A percentile compares a stretch with the other conserved stretches of the same genome.
These are phyloP conservation scores for Heliconius cydno DNA, from an alignment of 2,888 invertebrate genomes.

Conservation along the genomic window DNA sequence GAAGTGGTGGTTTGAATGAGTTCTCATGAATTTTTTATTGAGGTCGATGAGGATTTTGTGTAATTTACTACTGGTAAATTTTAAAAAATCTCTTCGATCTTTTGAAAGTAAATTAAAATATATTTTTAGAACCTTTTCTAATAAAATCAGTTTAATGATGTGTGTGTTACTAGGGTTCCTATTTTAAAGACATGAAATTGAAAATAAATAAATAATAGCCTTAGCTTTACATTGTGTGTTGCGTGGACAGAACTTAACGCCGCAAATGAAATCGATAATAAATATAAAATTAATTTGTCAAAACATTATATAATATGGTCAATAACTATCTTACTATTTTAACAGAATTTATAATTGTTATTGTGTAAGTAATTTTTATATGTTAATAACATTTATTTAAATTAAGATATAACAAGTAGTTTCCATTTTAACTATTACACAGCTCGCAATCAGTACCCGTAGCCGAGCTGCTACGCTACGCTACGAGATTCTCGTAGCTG, in stretches of 20 bases:
- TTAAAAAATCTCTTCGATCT: background rate
- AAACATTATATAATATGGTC: no score
- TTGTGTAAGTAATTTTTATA: background rate
- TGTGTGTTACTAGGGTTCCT: no score
- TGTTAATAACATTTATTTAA: constrained; percentile 5
- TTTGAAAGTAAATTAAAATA: background rate
- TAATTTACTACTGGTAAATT: background rate
- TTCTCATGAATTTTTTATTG: constrained; percentile 14
- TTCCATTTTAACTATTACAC: constrained; percentile 23
- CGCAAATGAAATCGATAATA: no score
- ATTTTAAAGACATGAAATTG: no score
- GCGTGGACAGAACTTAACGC: no score
- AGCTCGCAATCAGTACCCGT: constrained; percentile 25
- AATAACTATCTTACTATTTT: background rate
- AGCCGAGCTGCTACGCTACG: constrained; percentile 11
- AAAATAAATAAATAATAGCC: no score
- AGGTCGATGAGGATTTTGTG: background rate
- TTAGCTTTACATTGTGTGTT: no score
- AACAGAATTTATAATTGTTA: background rate
- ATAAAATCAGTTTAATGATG: no score
- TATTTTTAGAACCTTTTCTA: background rate
- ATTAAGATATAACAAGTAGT: constrained; percentile 22
- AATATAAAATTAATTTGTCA: no score
- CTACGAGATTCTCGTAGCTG: constrained; percentile 32
- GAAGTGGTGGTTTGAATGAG: constrained; percentile 11